Conservation (phyloP, 2,888 invertebrate genomes). For the Globia sparganii region DNA sequence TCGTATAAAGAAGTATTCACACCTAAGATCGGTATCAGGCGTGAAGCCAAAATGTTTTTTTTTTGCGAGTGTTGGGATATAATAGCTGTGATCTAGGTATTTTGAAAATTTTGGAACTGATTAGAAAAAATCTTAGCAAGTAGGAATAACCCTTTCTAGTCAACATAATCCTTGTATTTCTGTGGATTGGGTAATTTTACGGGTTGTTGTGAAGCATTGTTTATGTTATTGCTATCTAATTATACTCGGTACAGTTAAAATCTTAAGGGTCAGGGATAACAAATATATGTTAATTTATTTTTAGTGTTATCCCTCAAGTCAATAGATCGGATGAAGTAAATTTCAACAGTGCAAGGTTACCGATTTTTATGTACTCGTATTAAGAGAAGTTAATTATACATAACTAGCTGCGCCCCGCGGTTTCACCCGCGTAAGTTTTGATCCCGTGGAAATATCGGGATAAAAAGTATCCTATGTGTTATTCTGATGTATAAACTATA, state of each 20-base stretch:
- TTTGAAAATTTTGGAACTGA: not conserved
- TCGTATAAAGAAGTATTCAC: conserved; percentile 79
- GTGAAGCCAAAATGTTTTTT: not conserved
- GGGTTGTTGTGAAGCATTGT: not conserved
- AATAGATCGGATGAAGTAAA: conserved; percentile 20
- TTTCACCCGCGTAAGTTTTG: too few species aligned
- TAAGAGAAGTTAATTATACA: not conserved
- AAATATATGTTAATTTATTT: conserved; percentile 18
- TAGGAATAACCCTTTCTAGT: not conserved
- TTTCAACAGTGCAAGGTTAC: conserved; percentile 37
- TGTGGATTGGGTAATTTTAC: not conserved
- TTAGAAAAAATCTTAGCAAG: too few species aligned
- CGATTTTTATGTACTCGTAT: conserved; percentile 4
- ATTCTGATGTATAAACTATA: too few species aligned
- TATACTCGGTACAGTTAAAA: not conserved
- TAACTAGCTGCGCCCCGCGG: too few species aligned
- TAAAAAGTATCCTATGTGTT: too few species aligned
- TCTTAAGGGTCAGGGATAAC: conserved; percentile 9
- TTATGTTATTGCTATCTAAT: not conserved
- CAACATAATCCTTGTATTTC: not conserved
- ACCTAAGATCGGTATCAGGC: conserved; percentile 54
- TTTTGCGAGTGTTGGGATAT: not conserved
- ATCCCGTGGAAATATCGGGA: too few species aligned
- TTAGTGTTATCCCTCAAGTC: conserved; percentile 1
- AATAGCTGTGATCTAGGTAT: too few species aligned